Evolutionary conservation across 2,113 vertebrate genomes (phyloP).

Genomic region (Oryzias melastigma): DNA sequence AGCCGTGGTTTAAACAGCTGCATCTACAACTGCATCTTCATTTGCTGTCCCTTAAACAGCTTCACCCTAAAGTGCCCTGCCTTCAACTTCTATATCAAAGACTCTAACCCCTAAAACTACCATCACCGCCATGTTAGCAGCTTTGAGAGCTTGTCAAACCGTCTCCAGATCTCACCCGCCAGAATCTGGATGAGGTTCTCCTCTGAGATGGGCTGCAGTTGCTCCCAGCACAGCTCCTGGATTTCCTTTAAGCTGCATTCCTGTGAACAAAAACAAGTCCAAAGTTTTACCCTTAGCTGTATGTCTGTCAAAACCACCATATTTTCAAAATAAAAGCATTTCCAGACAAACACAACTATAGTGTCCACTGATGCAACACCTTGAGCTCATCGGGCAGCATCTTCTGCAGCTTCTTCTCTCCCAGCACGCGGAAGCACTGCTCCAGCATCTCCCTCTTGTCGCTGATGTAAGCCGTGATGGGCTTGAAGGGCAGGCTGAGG

Average conservation of each 20-base stretch:
- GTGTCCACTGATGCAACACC: conserved; percentile 64
- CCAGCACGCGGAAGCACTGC: conserved; percentile 91
- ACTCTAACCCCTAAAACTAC: too few species aligned
- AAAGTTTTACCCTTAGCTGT: accelerated
- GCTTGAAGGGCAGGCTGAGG: conserved; percentile 84
- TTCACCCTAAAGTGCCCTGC: too few species aligned
- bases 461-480: conserved; percentile 87
- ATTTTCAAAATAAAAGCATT: not conserved
- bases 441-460: conserved; percentile 92
- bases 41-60: too few species aligned
- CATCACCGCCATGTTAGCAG: not conserved
- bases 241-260: conserved; percentile 89
- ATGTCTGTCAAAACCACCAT: not conserved
- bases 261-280: conserved; percentile 67
- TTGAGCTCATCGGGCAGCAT: conserved; percentile 96
- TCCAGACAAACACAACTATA: too few species aligned
- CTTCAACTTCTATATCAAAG: too few species aligned
- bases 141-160: not conserved
- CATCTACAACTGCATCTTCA: too few species aligned
- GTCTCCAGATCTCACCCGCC: conserved; percentile 79
- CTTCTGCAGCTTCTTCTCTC: conserved; percentile 89
- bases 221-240: conserved; percentile 90
- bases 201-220: conserved; percentile 88
- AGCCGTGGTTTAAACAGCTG: too few species aligned
- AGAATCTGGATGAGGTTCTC: conserved; percentile 89